phyloP scores from a whole-genome alignment of 2,888 invertebrate species.

The Proisotoma minuta region DNA sequence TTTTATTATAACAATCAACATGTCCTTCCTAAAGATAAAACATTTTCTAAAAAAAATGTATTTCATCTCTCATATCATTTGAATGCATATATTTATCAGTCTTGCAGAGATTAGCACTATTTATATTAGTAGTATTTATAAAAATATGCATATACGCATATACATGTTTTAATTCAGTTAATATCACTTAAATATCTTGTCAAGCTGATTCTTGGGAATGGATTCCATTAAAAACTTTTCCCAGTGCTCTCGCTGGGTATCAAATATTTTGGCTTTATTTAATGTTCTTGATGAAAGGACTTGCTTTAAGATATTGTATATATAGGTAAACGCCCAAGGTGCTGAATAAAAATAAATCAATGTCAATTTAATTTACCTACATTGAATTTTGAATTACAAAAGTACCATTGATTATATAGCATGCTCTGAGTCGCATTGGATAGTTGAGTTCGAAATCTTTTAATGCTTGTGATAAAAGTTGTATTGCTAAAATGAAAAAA shows the following conservation, averaged over 20 bases:
- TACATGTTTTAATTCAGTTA: no score
- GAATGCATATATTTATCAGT: no score
- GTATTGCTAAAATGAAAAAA: constrained; percentile 23
- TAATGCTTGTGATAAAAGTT: constrained; percentile 24
- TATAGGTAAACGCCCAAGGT: constrained; percentile 23
- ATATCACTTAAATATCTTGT: no score
- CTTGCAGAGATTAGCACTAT: no score
- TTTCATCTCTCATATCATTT: no score
- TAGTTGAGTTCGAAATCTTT: constrained; percentile 27
- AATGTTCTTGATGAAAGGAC: constrained; percentile 18
- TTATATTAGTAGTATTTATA: no score
- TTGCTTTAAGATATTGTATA: constrained; percentile 20
- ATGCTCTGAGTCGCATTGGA: constrained; percentile 20
- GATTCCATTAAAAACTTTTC: constrained; percentile 2
- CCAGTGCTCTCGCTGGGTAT: constrained; percentile 14
- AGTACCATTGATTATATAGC: constrained; percentile 27
- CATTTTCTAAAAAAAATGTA: no score
- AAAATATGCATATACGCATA: no score
- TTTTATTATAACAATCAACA: no score
- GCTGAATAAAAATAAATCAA: constrained; percentile 11
- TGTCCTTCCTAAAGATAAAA: no score
- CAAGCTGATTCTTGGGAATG: background rate
- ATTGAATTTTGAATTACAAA: background rate
- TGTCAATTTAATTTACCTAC: background rate
- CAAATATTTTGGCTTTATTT: constrained; percentile 20